Base-by-base conservation (phyloP, 2,113 vertebrate species). In the Caracal caracal region DNA sequence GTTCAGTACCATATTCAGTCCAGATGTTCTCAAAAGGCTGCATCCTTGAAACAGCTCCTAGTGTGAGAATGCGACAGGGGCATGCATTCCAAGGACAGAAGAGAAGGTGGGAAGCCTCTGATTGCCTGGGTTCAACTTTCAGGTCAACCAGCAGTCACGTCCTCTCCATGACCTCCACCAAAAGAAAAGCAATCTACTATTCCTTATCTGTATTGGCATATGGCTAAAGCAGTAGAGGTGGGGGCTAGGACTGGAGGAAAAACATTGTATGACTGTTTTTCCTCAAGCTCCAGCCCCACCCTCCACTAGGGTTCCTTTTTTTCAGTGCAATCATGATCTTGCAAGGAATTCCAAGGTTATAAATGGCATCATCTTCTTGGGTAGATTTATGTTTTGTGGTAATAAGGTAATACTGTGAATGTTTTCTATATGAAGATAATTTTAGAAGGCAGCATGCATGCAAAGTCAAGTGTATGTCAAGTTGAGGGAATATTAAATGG, bases 351-450 rank as follows among this genome's bases (percentile, higher is more conserved):
- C 80, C 51, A 93, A n/a, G 66, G 22, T 26, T n/a, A 40, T 61
- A 85, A 84, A 47, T 9, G 43, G 4, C 17, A 49, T 90, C 3
- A 76, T 88, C 95, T 90, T 89, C 37, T 89, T 75, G 16, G 11
- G 61, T 35, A 80, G 35, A 80, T 83, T 84, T 86, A 92, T 4
- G 59, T 71, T 76, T 81, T 96, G 33, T 73, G 40, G 16, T 13
- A 73, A 75, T 83, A 81, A 66, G 16, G 9, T 49, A 84, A 71
- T 76, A 81, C 5, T 73, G 30, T 20, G n/a, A 82, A 80, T 70
- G 4, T 84, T 93, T 95, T 81, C 24, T 79, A 15, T 40, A 51
- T 59, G 33, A 76, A 79, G 47, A 79, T 93, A 79, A 91, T 94
- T 79, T 92, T 37, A 93, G 51, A 81, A 88, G 16, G 35, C 4